Evolutionary conservation across 2,888 invertebrate species (phyloP).

Genomic region (Dryadula phaetusa): DNA sequence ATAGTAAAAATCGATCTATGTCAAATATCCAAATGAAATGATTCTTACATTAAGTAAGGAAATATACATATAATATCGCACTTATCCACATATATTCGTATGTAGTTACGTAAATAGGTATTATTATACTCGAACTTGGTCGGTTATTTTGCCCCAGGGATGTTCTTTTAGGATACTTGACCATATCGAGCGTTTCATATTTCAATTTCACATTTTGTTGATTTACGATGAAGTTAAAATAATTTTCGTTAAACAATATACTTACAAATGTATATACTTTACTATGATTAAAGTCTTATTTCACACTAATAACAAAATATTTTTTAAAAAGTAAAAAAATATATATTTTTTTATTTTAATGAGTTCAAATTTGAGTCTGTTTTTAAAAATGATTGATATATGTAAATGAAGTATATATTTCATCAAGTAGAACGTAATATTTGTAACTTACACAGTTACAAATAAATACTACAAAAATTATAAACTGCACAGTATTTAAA

Average conservation of each 20-base stretch:
- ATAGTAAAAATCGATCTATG: not conserved
- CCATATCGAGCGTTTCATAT: constrained; percentile 45
- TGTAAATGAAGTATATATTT: too few species aligned
- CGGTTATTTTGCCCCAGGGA: constrained; percentile 55
- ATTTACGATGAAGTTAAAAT: constrained; percentile 3
- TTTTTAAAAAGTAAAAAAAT: too few species aligned
- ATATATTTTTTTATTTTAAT: too few species aligned
- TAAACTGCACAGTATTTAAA: constrained; percentile 3
- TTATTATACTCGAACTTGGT: constrained; percentile 61
- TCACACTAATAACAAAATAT: too few species aligned
- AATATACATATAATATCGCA: constrained; percentile 8
- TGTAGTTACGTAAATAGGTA: constrained; percentile 57
- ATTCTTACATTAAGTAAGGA: constrained; percentile 8
- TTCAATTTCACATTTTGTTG: constrained; percentile 13
- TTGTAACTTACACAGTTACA: constrained; percentile 18
- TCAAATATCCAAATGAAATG: not conserved
- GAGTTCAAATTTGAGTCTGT: too few species aligned
- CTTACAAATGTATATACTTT: too few species aligned
- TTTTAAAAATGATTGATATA: too few species aligned
- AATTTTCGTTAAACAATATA: not conserved
- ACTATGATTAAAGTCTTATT: too few species aligned
- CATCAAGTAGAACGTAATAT: too few species aligned
- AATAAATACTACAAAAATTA: constrained; percentile 24
- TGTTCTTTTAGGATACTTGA: constrained; percentile 51
- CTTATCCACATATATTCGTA: constrained; percentile 15